Conservation (phyloP, 2,113 vertebrate species). For the Lophius piscatorius region DNA sequence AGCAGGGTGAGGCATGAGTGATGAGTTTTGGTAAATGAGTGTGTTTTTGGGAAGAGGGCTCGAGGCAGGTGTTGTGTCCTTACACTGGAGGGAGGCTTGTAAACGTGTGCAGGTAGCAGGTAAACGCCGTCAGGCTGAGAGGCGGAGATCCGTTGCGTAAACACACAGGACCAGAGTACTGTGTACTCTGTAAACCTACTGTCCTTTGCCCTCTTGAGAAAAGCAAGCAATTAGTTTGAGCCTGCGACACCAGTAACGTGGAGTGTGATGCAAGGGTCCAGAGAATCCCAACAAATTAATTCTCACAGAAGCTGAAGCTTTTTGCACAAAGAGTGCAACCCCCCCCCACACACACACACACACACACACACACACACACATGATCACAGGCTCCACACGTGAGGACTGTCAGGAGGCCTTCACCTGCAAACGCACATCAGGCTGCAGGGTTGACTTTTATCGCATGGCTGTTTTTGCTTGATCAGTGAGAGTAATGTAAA, state of each 20-base stretch:
- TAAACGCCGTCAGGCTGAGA: slow-evolving; percentile 48
- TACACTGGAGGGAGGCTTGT: slow-evolving; percentile 6
- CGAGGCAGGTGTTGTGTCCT: slow-evolving; percentile 47
- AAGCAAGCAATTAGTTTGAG: slow-evolving; percentile 75
- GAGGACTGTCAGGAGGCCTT: neutral
- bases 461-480: slow-evolving; percentile 75
- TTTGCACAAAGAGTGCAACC: neutral
- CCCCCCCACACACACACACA: too few relatives aligned
- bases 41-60: slow-evolving; percentile 41
- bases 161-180: slow-evolving; percentile 68
- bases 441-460: slow-evolving; percentile 61
- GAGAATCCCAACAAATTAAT: slow-evolving; percentile 21
- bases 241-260: slow-evolving; percentile 46
- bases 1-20: slow-evolving; percentile 10
- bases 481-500: slow-evolving; percentile 81
- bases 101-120: slow-evolving; percentile 50
- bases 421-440: slow-evolving; percentile 37
- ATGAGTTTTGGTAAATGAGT: slow-evolving; percentile 40
- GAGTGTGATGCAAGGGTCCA: slow-evolving; percentile 11
- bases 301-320: neutral
- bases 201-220: slow-evolving; percentile 67
- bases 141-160: slow-evolving; percentile 68
- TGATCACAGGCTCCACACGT: too few relatives aligned
- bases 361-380: too few relatives aligned
- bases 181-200: slow-evolving; percentile 74